Evolutionary conservation across 2,113 vertebrate species (phyloP).

Genomic region (Lamprotornis superbus): DNA sequence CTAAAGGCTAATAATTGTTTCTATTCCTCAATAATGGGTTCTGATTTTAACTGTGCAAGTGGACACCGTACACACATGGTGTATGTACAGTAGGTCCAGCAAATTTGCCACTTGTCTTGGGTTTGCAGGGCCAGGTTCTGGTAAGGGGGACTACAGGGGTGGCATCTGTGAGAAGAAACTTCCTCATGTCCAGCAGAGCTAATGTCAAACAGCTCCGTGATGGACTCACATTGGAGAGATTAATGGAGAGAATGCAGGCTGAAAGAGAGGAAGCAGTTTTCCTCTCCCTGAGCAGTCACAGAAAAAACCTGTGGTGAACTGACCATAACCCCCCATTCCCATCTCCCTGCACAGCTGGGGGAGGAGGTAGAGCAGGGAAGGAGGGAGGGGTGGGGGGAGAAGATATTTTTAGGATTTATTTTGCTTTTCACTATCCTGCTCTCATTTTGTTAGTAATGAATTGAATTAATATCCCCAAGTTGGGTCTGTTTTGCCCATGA

Average conservation of each 20-base stretch:
- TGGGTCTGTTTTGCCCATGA: neutral
- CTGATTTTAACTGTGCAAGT: neutral
- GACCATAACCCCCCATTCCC: neutral
- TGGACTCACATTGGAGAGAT: neutral
- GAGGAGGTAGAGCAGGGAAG: neutral
- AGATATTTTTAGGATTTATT: neutral
- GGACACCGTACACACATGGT: neutral
- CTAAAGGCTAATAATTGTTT: neutral
- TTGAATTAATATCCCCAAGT: neutral
- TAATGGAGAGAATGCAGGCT: neutral
- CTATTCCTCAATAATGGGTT: neutral
- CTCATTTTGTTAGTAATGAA: neutral
- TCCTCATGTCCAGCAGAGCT: neutral
- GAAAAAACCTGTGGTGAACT: neutral
- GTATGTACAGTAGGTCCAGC: neutral
- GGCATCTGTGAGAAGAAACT: neutral
- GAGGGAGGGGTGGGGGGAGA: neutral
- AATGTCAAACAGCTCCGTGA: neutral
- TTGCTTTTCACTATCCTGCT: neutral
- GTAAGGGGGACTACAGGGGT: too few species aligned
- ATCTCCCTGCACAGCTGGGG: neutral
- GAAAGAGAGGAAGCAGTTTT: neutral
- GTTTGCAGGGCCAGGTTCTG: neutral
- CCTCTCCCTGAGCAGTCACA: neutral
- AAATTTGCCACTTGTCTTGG: neutral